A percentile compares a stretch with the other conserved stretches of the same genome.
Evolutionary conservation across 2,888 invertebrate genomes (phyloP).

Genomic region (Dryobota labecula): DNA sequence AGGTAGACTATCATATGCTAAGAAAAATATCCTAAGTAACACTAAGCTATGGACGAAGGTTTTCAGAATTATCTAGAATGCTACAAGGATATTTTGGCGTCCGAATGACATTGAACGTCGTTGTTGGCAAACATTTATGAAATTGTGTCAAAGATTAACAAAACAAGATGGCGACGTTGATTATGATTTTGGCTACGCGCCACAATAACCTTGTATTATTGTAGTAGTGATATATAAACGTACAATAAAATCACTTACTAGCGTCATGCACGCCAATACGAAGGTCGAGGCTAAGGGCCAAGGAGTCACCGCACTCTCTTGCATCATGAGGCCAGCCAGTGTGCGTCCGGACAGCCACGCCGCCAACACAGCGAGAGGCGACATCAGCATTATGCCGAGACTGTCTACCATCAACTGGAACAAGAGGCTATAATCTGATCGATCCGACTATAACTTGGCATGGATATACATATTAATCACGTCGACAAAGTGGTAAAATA

Average conservation of each 20-base stretch:
- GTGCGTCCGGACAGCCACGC: constrained; percentile 87
- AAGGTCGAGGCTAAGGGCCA: constrained; percentile 88
- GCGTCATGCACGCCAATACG: constrained; percentile 87
- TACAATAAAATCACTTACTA: constrained; percentile 74
- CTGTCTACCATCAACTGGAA: constrained; percentile 86
- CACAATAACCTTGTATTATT: background rate
- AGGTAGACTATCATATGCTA: no score
- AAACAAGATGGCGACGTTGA: background rate
- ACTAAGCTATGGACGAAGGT: background rate
- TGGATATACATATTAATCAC: no score
- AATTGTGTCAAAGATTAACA: background rate
- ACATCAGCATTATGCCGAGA: constrained; percentile 87
- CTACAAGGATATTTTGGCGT: background rate
- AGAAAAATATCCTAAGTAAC: background rate
- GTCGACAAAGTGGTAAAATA: no score
- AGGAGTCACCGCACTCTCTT: constrained; percentile 80
- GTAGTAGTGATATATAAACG: background rate
- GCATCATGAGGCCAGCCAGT: constrained; percentile 83
- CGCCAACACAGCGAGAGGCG: constrained; percentile 85
- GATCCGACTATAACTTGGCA: no score
- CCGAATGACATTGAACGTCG: background rate
- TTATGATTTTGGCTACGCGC: background rate
- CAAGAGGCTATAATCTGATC: no score
- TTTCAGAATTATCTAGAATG: background rate
- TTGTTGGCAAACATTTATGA: background rate